phyloP scores from a whole-genome alignment of 2,888 invertebrate species.

The Pycnomerus fuliginosus region DNA sequence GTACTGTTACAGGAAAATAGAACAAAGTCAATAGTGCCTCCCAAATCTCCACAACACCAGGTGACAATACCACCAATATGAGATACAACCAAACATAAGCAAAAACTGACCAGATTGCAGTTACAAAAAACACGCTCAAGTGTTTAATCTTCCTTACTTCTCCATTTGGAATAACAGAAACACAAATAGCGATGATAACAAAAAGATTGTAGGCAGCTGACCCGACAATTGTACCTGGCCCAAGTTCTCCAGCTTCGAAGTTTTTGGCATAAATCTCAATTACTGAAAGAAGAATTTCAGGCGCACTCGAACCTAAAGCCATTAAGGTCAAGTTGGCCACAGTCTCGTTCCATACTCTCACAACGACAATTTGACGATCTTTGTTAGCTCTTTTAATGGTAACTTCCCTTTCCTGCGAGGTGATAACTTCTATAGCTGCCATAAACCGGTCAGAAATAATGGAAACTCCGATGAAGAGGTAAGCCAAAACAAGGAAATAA shows the following conservation, averaged over 20 bases:
- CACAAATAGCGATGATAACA: constrained; percentile 95
- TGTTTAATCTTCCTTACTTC: constrained; percentile 95
- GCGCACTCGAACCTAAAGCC: constrained; percentile 98
- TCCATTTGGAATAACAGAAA: constrained; percentile 85
- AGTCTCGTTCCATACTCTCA: constrained; percentile 98
- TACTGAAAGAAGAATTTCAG: constrained; percentile 95
- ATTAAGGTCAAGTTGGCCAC: constrained; percentile 98
- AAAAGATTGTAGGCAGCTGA: constrained; percentile 98
- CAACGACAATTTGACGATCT: constrained; percentile 83
- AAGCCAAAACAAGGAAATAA: constrained; percentile 87
- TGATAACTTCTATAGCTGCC: constrained; percentile 97
- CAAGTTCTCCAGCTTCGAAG: constrained; percentile 94
- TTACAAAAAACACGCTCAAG: constrained; percentile 94
- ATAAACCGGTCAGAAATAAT: constrained; percentile 99
- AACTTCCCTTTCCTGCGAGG: constrained; percentile 94
- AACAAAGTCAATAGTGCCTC: constrained; percentile 93
- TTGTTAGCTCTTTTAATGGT: constrained; percentile 81
- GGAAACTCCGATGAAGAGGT: constrained; percentile 97
- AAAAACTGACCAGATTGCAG: constrained; percentile 96
- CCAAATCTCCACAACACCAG: constrained; percentile 93
- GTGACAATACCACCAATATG: constrained; percentile 85
- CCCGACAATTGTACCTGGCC: constrained; percentile 98
- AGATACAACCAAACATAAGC: constrained; percentile 98
- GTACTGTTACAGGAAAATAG: constrained; percentile 95
- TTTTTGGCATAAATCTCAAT: constrained; percentile 96